phyloP scores from a whole-genome alignment of 2,797 vertebrate species.

The Nasua narica region DNA sequence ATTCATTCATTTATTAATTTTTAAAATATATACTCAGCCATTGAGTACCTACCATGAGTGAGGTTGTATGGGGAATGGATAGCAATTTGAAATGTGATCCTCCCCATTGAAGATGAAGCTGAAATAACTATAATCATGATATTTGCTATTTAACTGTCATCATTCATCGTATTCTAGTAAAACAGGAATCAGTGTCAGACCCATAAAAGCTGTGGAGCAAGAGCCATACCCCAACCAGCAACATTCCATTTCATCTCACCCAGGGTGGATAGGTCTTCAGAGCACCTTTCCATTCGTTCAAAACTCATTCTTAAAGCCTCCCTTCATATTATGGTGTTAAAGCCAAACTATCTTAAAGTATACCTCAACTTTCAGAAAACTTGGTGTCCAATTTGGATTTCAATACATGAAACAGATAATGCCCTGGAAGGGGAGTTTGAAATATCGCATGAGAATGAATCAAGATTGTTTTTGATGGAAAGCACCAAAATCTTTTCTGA shows the following conservation, averaged over 20 bases:
- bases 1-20: neutral
- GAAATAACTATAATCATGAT: neutral
- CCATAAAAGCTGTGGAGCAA: neutral
- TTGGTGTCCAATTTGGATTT: neutral
- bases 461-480: neutral
- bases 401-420: neutral
- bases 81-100: neutral
- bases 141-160: neutral
- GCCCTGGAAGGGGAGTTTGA: neutral
- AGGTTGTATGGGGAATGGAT: neutral
- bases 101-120: neutral
- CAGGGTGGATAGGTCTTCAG: neutral
- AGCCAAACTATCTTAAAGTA: neutral
- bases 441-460: neutral
- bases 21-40: neutral
- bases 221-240: neutral
- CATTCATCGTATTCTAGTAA: neutral
- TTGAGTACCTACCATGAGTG: neutral
- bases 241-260: neutral
- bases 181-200: neutral
- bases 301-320: neutral
- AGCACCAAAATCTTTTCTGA: neutral
- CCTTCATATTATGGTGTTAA: neutral
- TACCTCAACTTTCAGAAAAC: neutral
- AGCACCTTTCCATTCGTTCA: neutral